Conservation (phyloP, 2,113 vertebrate genomes). For the Anarrhichthys ocellatus region DNA sequence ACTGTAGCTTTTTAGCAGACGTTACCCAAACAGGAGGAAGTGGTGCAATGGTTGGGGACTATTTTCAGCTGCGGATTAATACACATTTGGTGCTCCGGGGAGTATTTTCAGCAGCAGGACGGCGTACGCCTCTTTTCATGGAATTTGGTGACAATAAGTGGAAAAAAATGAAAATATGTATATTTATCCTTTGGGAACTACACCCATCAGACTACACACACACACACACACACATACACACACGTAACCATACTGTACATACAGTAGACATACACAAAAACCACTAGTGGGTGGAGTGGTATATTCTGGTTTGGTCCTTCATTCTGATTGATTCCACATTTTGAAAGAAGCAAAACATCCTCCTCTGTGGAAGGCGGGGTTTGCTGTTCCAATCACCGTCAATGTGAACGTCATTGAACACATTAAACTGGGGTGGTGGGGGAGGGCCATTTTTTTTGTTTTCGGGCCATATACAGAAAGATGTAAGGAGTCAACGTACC, state of each 20-base stretch:
- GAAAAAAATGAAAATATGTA: neutral
- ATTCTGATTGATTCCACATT: constrained; percentile 62
- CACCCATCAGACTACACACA: neutral
- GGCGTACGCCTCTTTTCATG: neutral
- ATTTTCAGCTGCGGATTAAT: neutral
- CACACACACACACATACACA: constrained; percentile 1
- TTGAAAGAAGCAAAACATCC: constrained; percentile 25
- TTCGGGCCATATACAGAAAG: too few species aligned
- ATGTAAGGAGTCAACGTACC: too few species aligned
- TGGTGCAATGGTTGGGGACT: neutral
- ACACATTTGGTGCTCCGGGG: neutral
- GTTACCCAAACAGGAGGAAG: neutral
- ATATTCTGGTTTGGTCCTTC: constrained; percentile 33
- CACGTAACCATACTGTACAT: neutral
- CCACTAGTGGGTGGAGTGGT: constrained; percentile 45
- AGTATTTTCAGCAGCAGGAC: neutral
- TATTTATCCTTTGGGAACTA: neutral
- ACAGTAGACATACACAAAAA: constrained; percentile 25
- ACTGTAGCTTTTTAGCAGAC: neutral
- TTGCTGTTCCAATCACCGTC: neutral
- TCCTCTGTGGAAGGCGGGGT: neutral
- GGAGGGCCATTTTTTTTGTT: too few species aligned
- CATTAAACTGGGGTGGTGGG: too few species aligned
- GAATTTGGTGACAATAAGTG: neutral
- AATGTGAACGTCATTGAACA: neutral